Base-by-base conservation (phyloP, 2,888 invertebrate species). In the Dicyrtoma fusca region DNA sequence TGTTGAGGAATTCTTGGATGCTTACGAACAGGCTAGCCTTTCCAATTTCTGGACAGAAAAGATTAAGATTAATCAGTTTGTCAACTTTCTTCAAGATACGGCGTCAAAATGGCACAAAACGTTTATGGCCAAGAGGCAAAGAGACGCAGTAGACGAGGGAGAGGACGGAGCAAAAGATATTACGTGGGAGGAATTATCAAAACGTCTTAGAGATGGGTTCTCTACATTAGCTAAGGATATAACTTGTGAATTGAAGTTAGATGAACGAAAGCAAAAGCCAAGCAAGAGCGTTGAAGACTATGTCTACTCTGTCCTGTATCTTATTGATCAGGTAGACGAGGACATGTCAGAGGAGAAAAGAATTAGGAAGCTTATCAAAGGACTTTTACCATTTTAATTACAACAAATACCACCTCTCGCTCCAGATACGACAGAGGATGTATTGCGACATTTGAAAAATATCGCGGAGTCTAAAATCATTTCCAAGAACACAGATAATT, bases 1-100 rank as follows among this genome's bases (percentile, higher is more conserved):
- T 14, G 6, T 45, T 8, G 26, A 5, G 3, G 64, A 64, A 42
- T 45, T 13, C 19, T 13, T 64, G 3, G 2, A 10, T 3, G 14
- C 42, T 2, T 64, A 44, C n/a, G 19, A 45, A 64, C 44, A 45
- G 34, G 47, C 47, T 10, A 45, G 10, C 10, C 10, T 17, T 14
- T 45, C 64, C 26, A 64, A 64, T 47, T 47, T 44, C 44, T 64
- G 64, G 64, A 44, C 44, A 45, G 64, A 64, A 19, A 5, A 21
- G 14, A 45, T 21, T 25, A 45, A 45, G 4, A 14, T 17, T 3
- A 44, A 21, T 2, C 64, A 64, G 47, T 64, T 64, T 23, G 10
- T 45, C 2, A 17, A 17, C 17, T 64, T 45, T n/a, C 45, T 64
- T 11, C 5, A 1, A 8, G 64, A 21, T 8, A 64, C 64, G 4